phyloP scores from a whole-genome alignment of 2,797 vertebrate genomes.

The Takifugu rubripes region DNA sequence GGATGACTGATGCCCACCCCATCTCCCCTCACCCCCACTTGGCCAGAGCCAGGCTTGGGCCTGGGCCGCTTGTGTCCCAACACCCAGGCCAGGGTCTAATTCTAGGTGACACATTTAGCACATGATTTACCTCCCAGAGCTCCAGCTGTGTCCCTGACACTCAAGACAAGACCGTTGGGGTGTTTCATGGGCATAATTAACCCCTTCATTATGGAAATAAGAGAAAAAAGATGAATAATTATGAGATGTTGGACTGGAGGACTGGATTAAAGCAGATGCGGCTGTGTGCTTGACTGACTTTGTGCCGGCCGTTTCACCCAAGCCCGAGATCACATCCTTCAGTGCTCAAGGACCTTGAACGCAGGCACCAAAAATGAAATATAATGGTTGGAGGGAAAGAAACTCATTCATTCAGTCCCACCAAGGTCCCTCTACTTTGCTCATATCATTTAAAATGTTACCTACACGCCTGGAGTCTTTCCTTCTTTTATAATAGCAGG shows the following conservation, averaged over 20 bases:
- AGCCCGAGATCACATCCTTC: slow-evolving; percentile 63
- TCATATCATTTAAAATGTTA: slow-evolving; percentile 15
- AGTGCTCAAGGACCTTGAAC: slow-evolving; percentile 43
- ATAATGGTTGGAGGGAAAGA: slow-evolving; percentile 32
- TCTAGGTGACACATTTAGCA: slow-evolving; percentile 78
- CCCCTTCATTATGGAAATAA: slow-evolving; percentile 80
- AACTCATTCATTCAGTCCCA: slow-evolving; percentile 12
- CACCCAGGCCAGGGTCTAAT: slow-evolving; percentile 61
- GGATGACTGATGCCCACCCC: slow-evolving; percentile 48
- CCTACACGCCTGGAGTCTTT: neutral
- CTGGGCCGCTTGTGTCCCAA: slow-evolving; percentile 6
- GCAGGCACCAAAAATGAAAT: slow-evolving; percentile 26
- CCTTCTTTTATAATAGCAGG: slow-evolving; percentile 1
- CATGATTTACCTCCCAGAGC: slow-evolving; percentile 81
- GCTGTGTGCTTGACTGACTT: slow-evolving; percentile 56
- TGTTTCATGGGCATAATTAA: slow-evolving; percentile 77
- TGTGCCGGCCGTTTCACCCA: slow-evolving; percentile 41
- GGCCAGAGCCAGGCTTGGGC: slow-evolving; percentile 37
- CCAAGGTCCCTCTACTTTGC: slow-evolving; percentile 6
- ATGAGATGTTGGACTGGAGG: slow-evolving; percentile 30
- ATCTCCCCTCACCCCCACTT: slow-evolving; percentile 20
- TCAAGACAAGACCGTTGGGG: slow-evolving; percentile 75
- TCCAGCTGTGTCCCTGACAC: slow-evolving; percentile 78
- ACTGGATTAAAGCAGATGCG: slow-evolving; percentile 67
- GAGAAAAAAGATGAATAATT: slow-evolving; percentile 64